Conservation (phyloP, 1,140 invertebrate species). For the Brachionus angularis region DNA sequence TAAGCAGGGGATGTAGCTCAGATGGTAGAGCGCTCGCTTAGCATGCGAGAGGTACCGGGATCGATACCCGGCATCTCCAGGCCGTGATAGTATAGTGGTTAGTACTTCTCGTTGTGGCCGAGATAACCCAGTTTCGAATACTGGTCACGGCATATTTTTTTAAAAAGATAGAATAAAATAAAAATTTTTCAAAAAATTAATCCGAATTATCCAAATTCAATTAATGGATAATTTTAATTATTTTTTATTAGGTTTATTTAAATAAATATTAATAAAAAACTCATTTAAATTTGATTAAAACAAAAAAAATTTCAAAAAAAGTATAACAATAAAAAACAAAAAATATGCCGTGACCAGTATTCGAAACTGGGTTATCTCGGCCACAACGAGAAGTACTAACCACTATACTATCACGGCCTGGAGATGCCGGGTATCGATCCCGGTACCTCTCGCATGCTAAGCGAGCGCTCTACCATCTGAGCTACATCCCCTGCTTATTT, state of each 20-base stretch:
- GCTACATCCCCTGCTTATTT: constrained; percentile 47
- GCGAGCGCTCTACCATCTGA: constrained; percentile 44
- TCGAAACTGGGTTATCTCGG: constrained; percentile 87
- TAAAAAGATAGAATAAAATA: neutral
- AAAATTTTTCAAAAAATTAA: neutral
- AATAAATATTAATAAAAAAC: too few relatives aligned
- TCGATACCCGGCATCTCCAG: constrained; percentile 44
- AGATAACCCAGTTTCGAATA: constrained; percentile 87
- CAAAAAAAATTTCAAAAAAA: too few relatives aligned
- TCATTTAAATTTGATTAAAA: too few relatives aligned
- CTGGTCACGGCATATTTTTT: constrained; percentile 76
- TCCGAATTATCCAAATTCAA: too few relatives aligned
- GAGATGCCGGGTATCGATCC: constrained; percentile 45
- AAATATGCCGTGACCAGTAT: constrained; percentile 82
- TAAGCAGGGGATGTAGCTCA: constrained; percentile 46
- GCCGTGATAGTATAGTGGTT: constrained; percentile 86
- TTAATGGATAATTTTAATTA: too few relatives aligned
- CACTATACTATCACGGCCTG: constrained; percentile 79
- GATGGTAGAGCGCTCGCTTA: constrained; percentile 45
- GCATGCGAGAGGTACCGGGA: constrained; percentile 45
- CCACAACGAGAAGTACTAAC: constrained; percentile 86
- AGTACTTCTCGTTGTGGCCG: constrained; percentile 85
- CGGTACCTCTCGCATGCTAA: constrained; percentile 45
- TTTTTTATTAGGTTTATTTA: too few relatives aligned
- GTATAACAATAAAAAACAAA: constrained; percentile 43